phyloP scores from a whole-genome alignment of 2,113 vertebrate genomes.

The Paradoxurus hermaphroditus region DNA sequence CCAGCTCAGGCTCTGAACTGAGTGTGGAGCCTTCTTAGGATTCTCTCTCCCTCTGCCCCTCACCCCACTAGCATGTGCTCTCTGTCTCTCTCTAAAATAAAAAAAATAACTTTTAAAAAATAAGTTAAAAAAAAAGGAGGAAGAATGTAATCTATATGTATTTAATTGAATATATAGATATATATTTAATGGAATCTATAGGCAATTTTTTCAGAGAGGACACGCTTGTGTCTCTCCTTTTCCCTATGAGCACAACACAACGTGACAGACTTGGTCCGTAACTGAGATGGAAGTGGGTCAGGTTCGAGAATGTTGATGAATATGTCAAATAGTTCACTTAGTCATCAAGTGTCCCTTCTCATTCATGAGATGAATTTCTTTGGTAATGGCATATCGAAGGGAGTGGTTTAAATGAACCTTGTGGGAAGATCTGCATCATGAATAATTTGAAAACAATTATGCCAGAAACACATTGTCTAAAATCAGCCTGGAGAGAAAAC shows the following conservation, averaged over 20 bases:
- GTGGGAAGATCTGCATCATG: background rate
- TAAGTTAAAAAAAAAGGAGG: background rate
- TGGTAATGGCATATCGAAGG: background rate
- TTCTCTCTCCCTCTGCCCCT: no score
- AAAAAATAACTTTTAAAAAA: no score
- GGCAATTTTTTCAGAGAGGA: background rate
- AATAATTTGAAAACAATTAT: slow-evolving; percentile 50
- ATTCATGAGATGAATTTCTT: slow-evolving; percentile 44
- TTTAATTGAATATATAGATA: background rate
- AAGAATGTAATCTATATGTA: background rate
- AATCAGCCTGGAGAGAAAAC: background rate
- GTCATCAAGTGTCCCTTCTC: background rate
- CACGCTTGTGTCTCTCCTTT: background rate
- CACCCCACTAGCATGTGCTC: no score
- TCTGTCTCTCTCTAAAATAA: no score
- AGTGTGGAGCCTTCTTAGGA: no score
- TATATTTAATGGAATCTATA: background rate
- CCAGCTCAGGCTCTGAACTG: no score
- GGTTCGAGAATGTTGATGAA: background rate
- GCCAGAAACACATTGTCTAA: slow-evolving; percentile 15
- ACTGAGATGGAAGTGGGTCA: background rate
- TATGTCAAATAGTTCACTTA: background rate
- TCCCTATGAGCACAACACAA: background rate
- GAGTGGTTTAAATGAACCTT: background rate
- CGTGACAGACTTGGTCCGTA: background rate